phyloP scores from a whole-genome alignment of 2,797 vertebrate species.

The Notamacropus eugenii region DNA sequence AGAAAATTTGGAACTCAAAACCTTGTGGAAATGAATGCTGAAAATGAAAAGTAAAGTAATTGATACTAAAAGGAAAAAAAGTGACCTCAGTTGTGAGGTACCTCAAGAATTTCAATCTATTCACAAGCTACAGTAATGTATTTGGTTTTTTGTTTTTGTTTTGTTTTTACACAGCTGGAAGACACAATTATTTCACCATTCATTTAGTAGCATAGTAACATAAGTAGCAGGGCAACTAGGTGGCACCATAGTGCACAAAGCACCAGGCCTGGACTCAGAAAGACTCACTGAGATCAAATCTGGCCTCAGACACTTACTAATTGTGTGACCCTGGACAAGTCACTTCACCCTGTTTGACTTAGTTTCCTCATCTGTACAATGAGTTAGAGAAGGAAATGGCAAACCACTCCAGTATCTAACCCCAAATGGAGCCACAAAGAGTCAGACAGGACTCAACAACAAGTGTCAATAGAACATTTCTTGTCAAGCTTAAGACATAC shows the following conservation, averaged over 20 bases:
- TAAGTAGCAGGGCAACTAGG: background rate
- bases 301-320: background rate
- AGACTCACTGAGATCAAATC: background rate
- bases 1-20: too few species aligned
- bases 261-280: background rate
- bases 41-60: too few species aligned
- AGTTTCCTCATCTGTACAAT: background rate
- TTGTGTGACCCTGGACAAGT: background rate
- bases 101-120: background rate
- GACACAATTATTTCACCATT: background rate
- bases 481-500: background rate
- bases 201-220: background rate
- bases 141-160: background rate
- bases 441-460: background rate
- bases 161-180: background rate
- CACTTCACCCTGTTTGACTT: background rate
- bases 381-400: background rate
- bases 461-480: background rate
- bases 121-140: background rate
- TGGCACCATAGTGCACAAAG: background rate
- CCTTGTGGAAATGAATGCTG: too few species aligned
- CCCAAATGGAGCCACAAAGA: background rate
- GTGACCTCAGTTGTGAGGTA: background rate
- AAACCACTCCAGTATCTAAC: background rate
- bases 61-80: background rate